Evolutionary conservation across 1,140 invertebrate genomes (phyloP).

Genomic region (Caerostris extrusa): DNA sequence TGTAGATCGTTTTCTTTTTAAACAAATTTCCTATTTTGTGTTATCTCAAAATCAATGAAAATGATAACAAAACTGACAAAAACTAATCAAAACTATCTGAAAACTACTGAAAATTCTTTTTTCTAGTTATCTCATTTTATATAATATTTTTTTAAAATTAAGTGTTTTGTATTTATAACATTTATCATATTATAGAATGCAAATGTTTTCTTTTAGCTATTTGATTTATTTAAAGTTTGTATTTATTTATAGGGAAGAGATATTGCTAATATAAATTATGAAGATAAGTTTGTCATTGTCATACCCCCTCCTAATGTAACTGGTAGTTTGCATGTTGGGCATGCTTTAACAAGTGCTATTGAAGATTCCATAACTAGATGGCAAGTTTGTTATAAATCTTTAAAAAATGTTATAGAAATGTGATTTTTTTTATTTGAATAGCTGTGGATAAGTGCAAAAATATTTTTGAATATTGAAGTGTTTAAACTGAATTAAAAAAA

Average conservation of each 20-base stretch:
- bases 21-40: too few species aligned
- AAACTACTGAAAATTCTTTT: background rate
- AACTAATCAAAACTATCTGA: too few species aligned
- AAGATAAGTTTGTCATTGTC: constrained; percentile 93
- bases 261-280: constrained; percentile 79
- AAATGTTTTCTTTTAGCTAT: too few species aligned
- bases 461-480: background rate
- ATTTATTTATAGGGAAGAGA: constrained; percentile 49
- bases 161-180: too few species aligned
- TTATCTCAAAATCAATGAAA: too few species aligned
- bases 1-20: too few species aligned
- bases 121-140: background rate
- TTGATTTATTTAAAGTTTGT: background rate
- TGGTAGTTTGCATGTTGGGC: constrained; percentile 97
- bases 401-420: background rate
- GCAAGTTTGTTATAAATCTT: constrained; percentile 79
- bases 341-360: constrained; percentile 97
- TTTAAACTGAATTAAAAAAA: background rate
- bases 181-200: too few species aligned
- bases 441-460: background rate
- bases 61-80: too few species aligned
- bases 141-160: background rate
- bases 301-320: constrained; percentile 99
- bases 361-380: constrained; percentile 96
- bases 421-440: background rate